Conservation (phyloP, 1,140 invertebrate genomes). For the Drosophila rufa region DNA sequence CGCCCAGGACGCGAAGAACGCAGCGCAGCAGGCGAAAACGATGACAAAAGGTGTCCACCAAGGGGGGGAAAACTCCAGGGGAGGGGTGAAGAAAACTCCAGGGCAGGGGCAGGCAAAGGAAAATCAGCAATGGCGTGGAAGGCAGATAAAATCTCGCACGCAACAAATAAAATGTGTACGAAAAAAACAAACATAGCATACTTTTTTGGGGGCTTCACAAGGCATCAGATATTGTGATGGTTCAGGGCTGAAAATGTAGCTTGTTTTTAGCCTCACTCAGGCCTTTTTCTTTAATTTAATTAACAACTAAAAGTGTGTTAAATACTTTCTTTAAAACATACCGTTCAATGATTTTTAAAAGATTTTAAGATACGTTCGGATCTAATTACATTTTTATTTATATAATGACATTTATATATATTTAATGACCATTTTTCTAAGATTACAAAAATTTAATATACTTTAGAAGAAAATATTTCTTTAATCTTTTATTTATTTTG, state of each 20-base stretch:
- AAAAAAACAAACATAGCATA: constrained; percentile 49
- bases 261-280: background rate
- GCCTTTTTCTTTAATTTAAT: background rate
- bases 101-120: background rate
- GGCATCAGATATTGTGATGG: constrained; percentile 3
- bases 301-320: too few relatives aligned
- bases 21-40: constrained; percentile 57
- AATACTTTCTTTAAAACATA: too few relatives aligned
- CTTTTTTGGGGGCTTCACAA: constrained; percentile 46
- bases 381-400: too few relatives aligned
- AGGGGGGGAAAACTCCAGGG: background rate
- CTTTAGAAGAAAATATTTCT: too few relatives aligned
- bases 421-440: too few relatives aligned
- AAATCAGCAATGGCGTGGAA: constrained; percentile 61
- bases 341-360: background rate
- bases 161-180: constrained; percentile 42
- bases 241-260: background rate
- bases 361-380: background rate
- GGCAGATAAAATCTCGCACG: constrained; percentile 68
- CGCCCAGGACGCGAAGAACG: constrained; percentile 51
- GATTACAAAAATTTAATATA: too few relatives aligned
- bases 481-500: too few relatives aligned
- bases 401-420: too few relatives aligned
- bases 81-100: background rate
- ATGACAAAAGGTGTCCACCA: constrained; percentile 74